These are phyloP conservation scores for Australoheros facetus DNA, from an alignment of 2,797 vertebrate species.

Conservation along the genomic window DNA sequence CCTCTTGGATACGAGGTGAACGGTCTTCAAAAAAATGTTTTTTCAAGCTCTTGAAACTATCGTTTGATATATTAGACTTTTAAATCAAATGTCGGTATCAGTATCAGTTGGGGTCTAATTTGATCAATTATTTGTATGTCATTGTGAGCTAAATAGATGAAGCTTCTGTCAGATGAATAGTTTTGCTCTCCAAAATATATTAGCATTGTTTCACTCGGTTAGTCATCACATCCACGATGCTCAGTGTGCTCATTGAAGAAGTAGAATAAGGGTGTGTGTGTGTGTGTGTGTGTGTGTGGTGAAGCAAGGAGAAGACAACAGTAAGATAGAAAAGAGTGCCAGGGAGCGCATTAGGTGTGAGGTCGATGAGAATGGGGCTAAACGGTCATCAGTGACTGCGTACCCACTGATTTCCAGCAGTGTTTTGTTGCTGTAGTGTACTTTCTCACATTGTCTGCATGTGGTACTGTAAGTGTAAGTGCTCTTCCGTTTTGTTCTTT, in stretches of 20 bases:
- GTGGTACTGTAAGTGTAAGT: not conserved
- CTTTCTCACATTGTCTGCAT: not conserved
- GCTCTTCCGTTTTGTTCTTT: not conserved
- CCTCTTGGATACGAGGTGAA: too few species aligned
- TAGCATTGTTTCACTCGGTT: too few species aligned
- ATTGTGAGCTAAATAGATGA: not conserved
- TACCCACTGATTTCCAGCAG: not conserved
- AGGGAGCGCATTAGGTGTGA: not conserved
- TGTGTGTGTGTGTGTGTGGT: not conserved
- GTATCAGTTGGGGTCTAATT: not conserved
- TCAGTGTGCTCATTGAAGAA: not conserved
- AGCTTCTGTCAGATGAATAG: not conserved
- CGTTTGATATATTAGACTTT: not conserved
- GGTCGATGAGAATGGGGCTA: accelerated
- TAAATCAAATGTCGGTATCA: not conserved
- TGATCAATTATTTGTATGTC: not conserved
- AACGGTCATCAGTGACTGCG: not conserved
- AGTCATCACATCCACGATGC: not conserved
- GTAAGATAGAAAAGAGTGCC: not conserved
- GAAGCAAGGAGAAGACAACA: not conserved
- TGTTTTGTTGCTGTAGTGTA: not conserved
- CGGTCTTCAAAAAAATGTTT: too few species aligned
- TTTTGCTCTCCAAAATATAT: not conserved
- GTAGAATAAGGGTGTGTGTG: not conserved
- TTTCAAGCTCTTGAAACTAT: too few species aligned